phyloP scores from a whole-genome alignment of 1,140 invertebrate species.

The Fopius arisanus region DNA sequence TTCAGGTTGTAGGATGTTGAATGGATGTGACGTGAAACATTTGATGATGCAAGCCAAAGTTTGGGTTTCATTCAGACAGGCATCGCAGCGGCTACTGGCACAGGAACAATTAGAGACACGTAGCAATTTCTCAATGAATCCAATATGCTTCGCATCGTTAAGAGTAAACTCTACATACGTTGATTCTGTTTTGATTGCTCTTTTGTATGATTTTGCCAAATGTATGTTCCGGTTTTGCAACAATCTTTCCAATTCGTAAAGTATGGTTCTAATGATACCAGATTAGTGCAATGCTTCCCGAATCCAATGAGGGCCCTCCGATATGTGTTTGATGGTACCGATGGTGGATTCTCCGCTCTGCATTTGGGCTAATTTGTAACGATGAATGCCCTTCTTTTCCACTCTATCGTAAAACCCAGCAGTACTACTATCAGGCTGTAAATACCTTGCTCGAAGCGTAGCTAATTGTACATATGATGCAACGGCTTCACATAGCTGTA shows the following conservation, averaged over 20 bases:
- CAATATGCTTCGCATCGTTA: background rate
- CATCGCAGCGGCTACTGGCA: background rate
- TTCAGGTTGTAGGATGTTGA: background rate
- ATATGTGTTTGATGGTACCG: background rate
- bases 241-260: background rate
- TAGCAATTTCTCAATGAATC: background rate
- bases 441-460: background rate
- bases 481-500: slow-evolving; percentile 23
- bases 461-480: background rate
- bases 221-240: background rate
- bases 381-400: slow-evolving; percentile 12
- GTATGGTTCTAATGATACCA: background rate
- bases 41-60: background rate
- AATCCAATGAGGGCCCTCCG: background rate
- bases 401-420: slow-evolving; percentile 6
- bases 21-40: background rate
- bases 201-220: background rate
- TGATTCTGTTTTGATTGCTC: background rate
- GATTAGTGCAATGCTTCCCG: background rate
- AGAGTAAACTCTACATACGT: background rate
- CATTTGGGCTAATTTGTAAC: background rate
- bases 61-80: background rate
- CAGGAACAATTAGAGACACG: background rate
- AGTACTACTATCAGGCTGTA: background rate
- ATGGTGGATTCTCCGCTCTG: background rate